Conservation (phyloP, 2,888 invertebrate species). For the Eristalis pertinax region DNA sequence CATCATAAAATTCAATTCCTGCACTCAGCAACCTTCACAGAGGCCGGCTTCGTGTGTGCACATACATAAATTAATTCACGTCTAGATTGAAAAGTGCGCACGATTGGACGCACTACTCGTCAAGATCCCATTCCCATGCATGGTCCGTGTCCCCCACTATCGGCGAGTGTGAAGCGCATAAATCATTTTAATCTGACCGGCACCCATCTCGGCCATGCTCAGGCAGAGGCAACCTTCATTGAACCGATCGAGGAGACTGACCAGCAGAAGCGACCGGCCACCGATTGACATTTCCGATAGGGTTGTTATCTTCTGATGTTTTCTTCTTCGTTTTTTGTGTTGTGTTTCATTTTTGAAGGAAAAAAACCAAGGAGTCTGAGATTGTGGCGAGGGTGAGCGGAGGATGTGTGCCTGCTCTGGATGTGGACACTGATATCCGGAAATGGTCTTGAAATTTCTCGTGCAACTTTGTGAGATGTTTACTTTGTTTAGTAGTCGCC, state of each 20-base stretch:
- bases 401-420: too few species aligned
- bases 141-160: not conserved
- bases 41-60: not conserved
- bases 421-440: not conserved
- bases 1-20: conserved; percentile 10
- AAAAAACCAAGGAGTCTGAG: not conserved
- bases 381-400: not conserved
- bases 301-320: conserved; percentile 16
- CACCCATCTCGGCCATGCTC: conserved; percentile 29
- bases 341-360: not conserved
- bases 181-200: conserved; percentile 47
- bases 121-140: conserved; percentile 14
- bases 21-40: conserved; percentile 47
- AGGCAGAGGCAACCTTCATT: conserved; percentile 40
- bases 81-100: conserved; percentile 18
- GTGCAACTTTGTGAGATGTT: not conserved
- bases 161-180: conserved; percentile 18
- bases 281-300: conserved; percentile 42
- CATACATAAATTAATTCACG: conserved; percentile 19
- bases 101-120: conserved; percentile 30
- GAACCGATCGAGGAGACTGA: not conserved
- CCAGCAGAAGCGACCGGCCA: conserved; percentile 19
- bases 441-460: not conserved
- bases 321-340: too few species aligned
- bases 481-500: not conserved